Evolutionary conservation across 2,888 invertebrate genomes (phyloP), one percentile per base, ranked within the genome.

Genomic region (Rambutsinella grinnellia): DNA sequence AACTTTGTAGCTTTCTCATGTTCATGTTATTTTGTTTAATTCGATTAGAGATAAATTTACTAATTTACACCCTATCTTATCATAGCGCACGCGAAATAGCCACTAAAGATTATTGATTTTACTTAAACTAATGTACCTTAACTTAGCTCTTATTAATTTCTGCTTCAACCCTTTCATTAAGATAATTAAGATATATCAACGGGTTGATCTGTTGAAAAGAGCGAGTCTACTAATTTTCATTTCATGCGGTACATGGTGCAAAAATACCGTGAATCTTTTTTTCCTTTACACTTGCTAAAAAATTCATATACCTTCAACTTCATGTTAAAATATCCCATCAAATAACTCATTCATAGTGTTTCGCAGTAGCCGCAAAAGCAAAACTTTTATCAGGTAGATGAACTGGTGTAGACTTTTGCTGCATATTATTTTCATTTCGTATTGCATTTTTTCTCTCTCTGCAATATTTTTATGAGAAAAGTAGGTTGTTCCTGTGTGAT

Each of bases 1-100:
- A n/a, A n/a, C 13, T 36, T 36, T 36, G 23, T 47, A 44, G 49
- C 65, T 71, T 71, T 65, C 71, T 49, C 71, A 65, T 65, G 65
- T 63, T 54, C n/a, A 46, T 57, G 57, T 46, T 62, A 54, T 36
- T 62, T 70, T 51, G 44, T 62, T 47, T 71, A 71, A 71, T 58
- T 36, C 49, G 71, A 70, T 71, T 63, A 63, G 71, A 71, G 71
- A 71, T 71, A 71, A 71, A 36, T 5, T 60, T 15, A 46, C 26
- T 44, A 21, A 17, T 62, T 62, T 70, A 60, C 36, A 13, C 36
- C 36, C 5, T n/a, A n/a, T n/a, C n/a, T 5, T 36, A 36, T 36
- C 36, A 13, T 13, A 8, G 36, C 13, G 49, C 62, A 62, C 62
- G 62, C 62, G 27, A 62, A 62, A 27, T 15, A 26, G 21, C 49